These are phyloP conservation scores for Miltochrista miniata DNA, from an alignment of 2,888 invertebrate genomes.

Conservation along the genomic window DNA sequence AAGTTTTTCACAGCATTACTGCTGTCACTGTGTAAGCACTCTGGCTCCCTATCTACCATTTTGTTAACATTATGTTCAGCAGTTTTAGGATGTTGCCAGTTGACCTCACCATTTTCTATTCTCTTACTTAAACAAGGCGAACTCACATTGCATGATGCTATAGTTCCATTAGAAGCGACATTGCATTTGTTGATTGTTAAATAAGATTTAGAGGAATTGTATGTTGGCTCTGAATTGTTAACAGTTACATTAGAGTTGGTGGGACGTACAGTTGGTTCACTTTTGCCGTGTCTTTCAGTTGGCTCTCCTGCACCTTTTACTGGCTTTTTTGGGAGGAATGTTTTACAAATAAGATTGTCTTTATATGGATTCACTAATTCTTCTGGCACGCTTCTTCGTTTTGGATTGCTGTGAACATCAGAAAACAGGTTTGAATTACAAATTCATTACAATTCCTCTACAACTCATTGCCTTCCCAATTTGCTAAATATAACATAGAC, in stretches of 20 bases:
- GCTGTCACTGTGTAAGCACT: neutral
- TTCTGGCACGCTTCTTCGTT: slow-evolving; percentile 63
- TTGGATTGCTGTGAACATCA: slow-evolving; percentile 57
- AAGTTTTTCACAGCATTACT: slow-evolving; percentile 48
- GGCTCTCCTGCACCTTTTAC: neutral
- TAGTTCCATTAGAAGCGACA: neutral
- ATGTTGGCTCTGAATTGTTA: neutral
- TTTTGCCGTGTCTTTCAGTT: slow-evolving; percentile 2
- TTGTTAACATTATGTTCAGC: slow-evolving; percentile 3
- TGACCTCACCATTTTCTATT: neutral
- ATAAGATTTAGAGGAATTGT: neutral
- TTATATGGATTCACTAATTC: slow-evolving; percentile 15
- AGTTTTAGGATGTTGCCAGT: neutral
- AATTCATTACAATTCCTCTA: no score
- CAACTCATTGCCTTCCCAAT: no score
- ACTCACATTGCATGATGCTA: neutral
- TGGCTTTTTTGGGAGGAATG: slow-evolving; percentile 27
- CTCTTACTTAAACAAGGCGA: neutral
- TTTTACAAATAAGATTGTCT: slow-evolving; percentile 31
- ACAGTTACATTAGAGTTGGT: neutral
- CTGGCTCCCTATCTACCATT: slow-evolving; percentile 6
- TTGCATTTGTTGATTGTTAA: neutral
- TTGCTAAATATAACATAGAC: no score
- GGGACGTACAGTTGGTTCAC: neutral
- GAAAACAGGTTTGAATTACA: neutral